Evolutionary conservation across 2,888 invertebrate genomes (phyloP).

Genomic region (Patella ulyssiponensis): DNA sequence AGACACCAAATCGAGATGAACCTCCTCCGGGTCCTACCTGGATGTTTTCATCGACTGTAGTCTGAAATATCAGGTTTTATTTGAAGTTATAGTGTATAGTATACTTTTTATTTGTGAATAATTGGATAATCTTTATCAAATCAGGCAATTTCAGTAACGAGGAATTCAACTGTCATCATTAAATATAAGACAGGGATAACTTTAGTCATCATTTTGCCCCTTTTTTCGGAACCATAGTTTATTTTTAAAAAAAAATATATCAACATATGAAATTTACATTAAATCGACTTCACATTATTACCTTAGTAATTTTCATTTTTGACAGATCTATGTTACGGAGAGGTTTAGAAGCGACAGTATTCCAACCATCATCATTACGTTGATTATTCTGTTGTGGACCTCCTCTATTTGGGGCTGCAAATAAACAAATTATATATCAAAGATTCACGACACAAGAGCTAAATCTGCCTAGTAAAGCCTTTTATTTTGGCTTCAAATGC

Average conservation of each 20-base stretch:
- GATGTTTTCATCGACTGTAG: slow-evolving; percentile 68
- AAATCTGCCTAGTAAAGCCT: too few species aligned
- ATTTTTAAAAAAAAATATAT: too few species aligned
- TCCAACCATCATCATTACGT: slow-evolving; percentile 70
- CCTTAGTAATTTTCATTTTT: slow-evolving; percentile 62
- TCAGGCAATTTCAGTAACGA: not conserved
- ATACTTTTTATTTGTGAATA: not conserved
- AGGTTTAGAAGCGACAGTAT: slow-evolving; percentile 60
- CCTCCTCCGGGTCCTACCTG: slow-evolving; percentile 71
- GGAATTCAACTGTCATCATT: too few species aligned
- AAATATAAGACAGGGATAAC: too few species aligned
- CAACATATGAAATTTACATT: too few species aligned
- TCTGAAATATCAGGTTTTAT: slow-evolving; percentile 37
- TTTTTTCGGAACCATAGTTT: too few species aligned
- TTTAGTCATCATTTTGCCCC: too few species aligned
- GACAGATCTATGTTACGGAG: slow-evolving; percentile 55
- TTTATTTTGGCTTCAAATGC: too few species aligned
- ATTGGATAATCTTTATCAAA: slow-evolving; percentile 10
- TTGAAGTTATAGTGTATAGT: not conserved
- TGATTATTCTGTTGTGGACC: slow-evolving; percentile 24
- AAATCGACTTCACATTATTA: slow-evolving; percentile 23
- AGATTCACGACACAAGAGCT: too few species aligned
- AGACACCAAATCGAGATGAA: slow-evolving; percentile 58
- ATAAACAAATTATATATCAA: not conserved
- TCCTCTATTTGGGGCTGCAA: slow-evolving; percentile 36